Evolutionary conservation across 2,888 invertebrate species (phyloP).

Genomic region (Dynastes hyllus): DNA sequence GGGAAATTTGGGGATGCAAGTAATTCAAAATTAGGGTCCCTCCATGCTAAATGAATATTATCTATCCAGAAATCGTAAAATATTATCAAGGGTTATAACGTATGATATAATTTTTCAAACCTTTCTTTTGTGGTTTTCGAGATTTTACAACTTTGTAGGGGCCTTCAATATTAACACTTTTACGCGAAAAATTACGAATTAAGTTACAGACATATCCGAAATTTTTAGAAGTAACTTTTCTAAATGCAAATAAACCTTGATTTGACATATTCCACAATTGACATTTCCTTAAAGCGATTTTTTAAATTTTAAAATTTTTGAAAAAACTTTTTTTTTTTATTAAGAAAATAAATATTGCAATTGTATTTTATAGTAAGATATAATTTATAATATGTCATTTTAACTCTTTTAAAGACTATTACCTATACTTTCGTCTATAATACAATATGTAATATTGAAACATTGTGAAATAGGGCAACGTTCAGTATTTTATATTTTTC

Average conservation of each 20-base stretch:
- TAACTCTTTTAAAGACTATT: too few relatives aligned
- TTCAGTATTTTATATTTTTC: too few relatives aligned
- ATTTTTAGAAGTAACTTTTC: conserved; percentile 54
- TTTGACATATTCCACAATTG: conserved; percentile 60
- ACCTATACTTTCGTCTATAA: too few relatives aligned
- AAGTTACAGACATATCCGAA: conserved; percentile 52
- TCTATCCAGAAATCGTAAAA: conserved; percentile 57
- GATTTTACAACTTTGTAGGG: conserved; percentile 66
- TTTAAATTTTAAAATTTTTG: too few relatives aligned
- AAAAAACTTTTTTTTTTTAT: too few relatives aligned
- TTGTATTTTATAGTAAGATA: too few relatives aligned
- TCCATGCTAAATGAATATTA: conserved; percentile 66
- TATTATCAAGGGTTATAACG: conserved; percentile 52
- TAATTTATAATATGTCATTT: too few relatives aligned
- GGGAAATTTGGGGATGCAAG: conserved; percentile 77
- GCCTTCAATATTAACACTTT: conserved; percentile 64
- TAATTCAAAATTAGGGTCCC: conserved; percentile 78
- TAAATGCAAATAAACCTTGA: conserved; percentile 53
- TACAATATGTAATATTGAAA: too few relatives aligned
- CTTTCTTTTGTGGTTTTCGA: conserved; percentile 63
- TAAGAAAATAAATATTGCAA: too few relatives aligned
- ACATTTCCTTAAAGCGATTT: too few relatives aligned
- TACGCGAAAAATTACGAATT: conserved; percentile 65
- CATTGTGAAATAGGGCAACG: too few relatives aligned
- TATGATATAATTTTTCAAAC: neutral